phyloP scores from a whole-genome alignment of 2,797 vertebrate species.

The Limnodromus scolopaceus region DNA sequence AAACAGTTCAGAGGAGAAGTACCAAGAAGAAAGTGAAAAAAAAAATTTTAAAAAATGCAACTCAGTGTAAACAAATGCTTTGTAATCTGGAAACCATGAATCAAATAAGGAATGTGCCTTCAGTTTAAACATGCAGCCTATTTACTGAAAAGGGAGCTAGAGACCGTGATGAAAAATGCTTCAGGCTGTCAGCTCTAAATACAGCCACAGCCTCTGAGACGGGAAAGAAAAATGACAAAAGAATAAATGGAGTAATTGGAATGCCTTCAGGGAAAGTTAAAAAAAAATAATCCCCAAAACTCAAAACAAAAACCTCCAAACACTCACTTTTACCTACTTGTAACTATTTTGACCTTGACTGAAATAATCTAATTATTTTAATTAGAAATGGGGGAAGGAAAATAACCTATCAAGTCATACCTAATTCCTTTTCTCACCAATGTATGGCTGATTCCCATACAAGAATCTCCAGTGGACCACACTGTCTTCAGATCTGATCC shows the following conservation, averaged over 20 bases:
- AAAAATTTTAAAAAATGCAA: slow-evolving; percentile 50
- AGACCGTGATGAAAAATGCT: background rate
- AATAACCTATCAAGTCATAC: background rate
- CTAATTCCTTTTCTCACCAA: slow-evolving; percentile 8
- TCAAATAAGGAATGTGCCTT: slow-evolving; percentile 62
- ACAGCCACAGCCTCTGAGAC: slow-evolving; percentile 56
- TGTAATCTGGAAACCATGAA: slow-evolving; percentile 68
- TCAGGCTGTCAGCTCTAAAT: slow-evolving; percentile 59
- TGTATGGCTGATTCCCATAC: slow-evolving; percentile 26
- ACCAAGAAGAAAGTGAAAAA: background rate
- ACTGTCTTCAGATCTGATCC: slow-evolving; percentile 32
- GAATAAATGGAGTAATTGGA: slow-evolving; percentile 65
- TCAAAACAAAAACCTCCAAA: background rate
- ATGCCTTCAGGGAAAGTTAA: slow-evolving; percentile 45
- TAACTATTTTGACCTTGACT: background rate
- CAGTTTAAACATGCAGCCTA: slow-evolving; percentile 64
- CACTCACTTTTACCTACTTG: background rate
- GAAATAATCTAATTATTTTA: background rate
- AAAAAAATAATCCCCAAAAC: background rate
- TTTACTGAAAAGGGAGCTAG: slow-evolving; percentile 68
- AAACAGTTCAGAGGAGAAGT: slow-evolving; percentile 51
- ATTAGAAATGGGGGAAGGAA: background rate
- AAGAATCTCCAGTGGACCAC: slow-evolving; percentile 29
- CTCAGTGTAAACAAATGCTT: slow-evolving; percentile 68
- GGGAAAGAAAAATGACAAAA: slow-evolving; percentile 45